Evolutionary conservation across 2,888 invertebrate genomes (phyloP), one percentile per base, ranked within the genome.

Genomic region (Archaeoteleia sp.): DNA sequence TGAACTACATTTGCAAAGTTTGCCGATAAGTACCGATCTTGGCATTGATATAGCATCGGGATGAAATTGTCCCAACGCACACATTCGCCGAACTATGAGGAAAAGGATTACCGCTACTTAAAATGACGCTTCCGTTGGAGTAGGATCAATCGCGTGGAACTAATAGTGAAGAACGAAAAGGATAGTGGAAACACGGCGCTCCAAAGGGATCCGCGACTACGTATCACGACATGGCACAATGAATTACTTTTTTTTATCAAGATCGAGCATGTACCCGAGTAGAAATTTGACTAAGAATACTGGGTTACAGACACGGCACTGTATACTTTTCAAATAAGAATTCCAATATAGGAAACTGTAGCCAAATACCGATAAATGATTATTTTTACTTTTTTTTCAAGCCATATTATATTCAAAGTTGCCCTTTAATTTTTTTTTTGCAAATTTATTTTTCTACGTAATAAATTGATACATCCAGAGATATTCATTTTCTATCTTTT

Each of bases 161-260:
- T 60, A 60, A 66, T 51, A 42, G 43, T 17, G 29, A 49, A 42
- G 43, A 55, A 51, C 39, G 51, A 57, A 65, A 65, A 45, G 51
- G 63, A 57, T 45, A 55, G 39, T 35, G 34, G 14, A 42, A 49
- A 35, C 15, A 25, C 43, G n/a, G 27, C 40, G 34, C 34, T 12
- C n/a, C 9, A 3, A 8, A 30, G 30, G 13, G 37, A 7, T 23
- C 10, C 32, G 23, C 12, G 42, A 32, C 20, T 53, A 53, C 20
- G 20, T 43, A 34, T 42, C 37, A 53, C 35, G 2, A 30, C 20
- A 8, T 13, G 30, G 32, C 32, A 34, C 15, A 9, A 6, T 8
- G 45, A 9, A 29, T 9, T 17, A 45, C 17, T 45, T 17, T 20
- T 29, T 20, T 23, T 6, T 8, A 8, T 27, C 51, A 17, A 37